A percentile compares a stretch with the other conserved stretches of the same genome.
Evolutionary conservation across 1,140 invertebrate species (phyloP).

Genomic region (Halictus rubicundus): DNA sequence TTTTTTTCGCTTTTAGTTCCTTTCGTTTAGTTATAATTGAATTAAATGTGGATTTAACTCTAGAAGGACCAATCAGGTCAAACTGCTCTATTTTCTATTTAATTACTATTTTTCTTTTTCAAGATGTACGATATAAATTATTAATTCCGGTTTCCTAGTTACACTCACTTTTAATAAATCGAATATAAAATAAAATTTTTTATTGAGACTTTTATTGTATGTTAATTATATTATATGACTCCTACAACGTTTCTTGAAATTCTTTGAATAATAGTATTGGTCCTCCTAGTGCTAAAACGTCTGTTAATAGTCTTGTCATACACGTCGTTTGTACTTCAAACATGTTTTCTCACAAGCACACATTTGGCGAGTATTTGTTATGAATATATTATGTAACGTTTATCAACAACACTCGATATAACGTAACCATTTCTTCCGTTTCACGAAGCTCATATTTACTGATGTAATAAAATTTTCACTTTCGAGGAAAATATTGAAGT

Average conservation of each 20-base stretch:
- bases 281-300: background rate
- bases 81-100: no score
- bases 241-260: no score
- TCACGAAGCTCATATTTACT: background rate
- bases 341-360: background rate
- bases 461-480: no score
- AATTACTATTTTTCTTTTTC: no score
- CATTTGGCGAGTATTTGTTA: background rate
- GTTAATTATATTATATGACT: no score
- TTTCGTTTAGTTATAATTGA: background rate
- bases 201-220: no score
- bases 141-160: no score
- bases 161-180: no score
- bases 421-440: background rate
- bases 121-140: no score
- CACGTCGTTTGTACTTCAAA: conserved; percentile 17
- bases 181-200: no score
- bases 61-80: no score
- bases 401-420: background rate
- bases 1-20: background rate
- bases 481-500: background rate
- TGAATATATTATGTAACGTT: background rate
- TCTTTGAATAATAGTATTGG: background rate
- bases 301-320: background rate
- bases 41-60: background rate